Conservation (phyloP, 2,113 vertebrate genomes). For the Meleagris gallopavo region DNA sequence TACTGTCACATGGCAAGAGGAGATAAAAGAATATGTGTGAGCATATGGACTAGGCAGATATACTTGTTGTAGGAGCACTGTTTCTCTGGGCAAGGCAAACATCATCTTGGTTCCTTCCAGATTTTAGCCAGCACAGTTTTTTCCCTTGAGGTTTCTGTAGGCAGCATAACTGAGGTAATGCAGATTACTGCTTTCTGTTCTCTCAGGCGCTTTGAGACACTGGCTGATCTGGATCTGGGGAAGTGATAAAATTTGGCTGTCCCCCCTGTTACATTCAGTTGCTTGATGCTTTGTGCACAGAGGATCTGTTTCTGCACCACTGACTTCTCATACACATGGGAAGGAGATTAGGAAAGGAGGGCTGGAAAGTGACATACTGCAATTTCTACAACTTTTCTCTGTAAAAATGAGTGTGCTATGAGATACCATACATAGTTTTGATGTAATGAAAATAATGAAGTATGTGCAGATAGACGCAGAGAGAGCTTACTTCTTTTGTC, state of each 20-base stretch:
- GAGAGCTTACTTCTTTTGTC: not conserved
- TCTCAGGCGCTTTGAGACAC: not conserved
- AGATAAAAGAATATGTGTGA: not conserved
- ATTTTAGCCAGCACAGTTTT: not conserved
- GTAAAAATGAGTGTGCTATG: not conserved
- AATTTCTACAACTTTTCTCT: not conserved
- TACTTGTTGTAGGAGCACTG: not conserved
- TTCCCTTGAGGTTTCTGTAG: not conserved
- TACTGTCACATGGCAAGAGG: not conserved
- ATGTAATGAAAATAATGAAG: not conserved
- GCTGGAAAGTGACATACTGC: not conserved
- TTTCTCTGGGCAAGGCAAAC: not conserved
- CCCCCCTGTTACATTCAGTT: not conserved
- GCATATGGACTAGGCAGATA: not conserved
- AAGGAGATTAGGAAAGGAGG: not conserved
- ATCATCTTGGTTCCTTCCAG: not conserved
- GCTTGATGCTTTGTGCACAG: not conserved
- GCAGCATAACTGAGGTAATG: not conserved
- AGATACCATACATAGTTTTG: not conserved
- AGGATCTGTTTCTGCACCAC: not conserved
- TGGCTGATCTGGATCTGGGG: not conserved
- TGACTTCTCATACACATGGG: not conserved
- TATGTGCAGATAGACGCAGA: fast-evolving
- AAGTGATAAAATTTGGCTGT: not conserved
- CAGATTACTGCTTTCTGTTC: not conserved